A percentile compares a stretch with the other conserved stretches of the same genome.
Evolutionary conservation across 2,888 invertebrate species (phyloP).

Genomic region (Apomyelois bistriatella): DNA sequence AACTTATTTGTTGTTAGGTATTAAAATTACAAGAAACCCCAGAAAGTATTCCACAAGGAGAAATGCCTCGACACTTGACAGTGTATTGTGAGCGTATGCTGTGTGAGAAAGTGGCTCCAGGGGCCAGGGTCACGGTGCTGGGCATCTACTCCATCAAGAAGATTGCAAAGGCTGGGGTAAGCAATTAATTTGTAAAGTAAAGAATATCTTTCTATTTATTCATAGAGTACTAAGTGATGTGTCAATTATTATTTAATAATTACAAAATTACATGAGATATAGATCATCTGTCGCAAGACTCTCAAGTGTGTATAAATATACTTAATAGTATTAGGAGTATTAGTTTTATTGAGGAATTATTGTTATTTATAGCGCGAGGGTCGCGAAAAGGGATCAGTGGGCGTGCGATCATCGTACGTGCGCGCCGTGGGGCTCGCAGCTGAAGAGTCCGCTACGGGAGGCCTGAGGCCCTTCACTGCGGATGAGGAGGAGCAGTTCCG

Average conservation of each 20-base stretch:
- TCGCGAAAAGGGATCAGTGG: conserved; percentile 89
- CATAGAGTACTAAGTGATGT: no score
- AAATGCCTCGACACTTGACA: conserved; percentile 97
- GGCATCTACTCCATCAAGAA: conserved; percentile 99
- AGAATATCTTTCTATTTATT: no score
- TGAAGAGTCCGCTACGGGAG: conserved; percentile 88
- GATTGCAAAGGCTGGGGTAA: conserved; percentile 82
- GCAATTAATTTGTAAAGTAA: conserved; percentile 21
- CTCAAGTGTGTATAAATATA: no score
- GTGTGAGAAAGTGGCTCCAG: conserved; percentile 97
- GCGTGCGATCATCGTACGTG: conserved; percentile 96
- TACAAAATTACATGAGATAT: no score
- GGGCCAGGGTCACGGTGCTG: conserved; percentile 94
- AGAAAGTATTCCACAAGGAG: conserved; percentile 94
- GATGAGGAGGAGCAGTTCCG: conserved; percentile 85
- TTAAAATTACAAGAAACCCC: conserved; percentile 98
- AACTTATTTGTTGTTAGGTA: conserved; percentile 57
- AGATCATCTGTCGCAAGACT: no score
- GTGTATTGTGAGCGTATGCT: conserved; percentile 95
- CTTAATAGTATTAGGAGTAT: no score
- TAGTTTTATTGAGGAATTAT: no score
- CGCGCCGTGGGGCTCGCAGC: conserved; percentile 95
- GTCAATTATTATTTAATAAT: no score
- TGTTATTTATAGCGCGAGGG: conserved; percentile 75
- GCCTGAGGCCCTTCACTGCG: conserved; percentile 72